Conservation (phyloP, 2,797 vertebrate species). For the Lepidocolaptes lacrymiger region DNA sequence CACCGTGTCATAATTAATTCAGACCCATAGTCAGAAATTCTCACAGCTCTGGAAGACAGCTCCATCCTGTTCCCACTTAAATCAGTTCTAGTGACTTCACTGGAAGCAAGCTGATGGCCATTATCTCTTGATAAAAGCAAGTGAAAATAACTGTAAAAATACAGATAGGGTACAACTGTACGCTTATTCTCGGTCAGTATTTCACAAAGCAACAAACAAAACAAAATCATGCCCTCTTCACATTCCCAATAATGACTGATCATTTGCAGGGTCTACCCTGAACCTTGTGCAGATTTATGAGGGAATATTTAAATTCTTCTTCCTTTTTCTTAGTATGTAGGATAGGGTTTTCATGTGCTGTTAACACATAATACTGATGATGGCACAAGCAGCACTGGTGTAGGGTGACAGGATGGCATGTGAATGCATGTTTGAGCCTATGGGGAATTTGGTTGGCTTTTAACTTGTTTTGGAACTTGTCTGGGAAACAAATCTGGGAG, state of each 20-base stretch:
- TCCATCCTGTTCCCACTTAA: slow-evolving; percentile 35
- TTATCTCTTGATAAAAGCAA: slow-evolving; percentile 16
- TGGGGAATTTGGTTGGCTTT: not conserved
- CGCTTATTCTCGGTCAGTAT: slow-evolving; percentile 4
- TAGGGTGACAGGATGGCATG: not conserved
- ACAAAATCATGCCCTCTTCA: not conserved
- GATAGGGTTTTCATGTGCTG: not conserved
- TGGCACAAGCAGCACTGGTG: not conserved
- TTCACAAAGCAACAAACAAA: slow-evolving; percentile 21
- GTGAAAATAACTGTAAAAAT: slow-evolving; percentile 29
- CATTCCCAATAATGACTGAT: not conserved
- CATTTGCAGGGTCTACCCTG: not conserved
- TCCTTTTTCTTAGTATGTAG: not conserved
- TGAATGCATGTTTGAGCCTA: not conserved
- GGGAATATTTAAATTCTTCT: not conserved
- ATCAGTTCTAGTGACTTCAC: slow-evolving; percentile 26
- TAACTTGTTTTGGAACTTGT: not conserved
- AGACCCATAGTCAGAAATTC: slow-evolving; percentile 46
- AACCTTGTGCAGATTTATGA: not conserved
- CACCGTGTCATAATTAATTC: slow-evolving; percentile 40
- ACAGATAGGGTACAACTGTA: not conserved
- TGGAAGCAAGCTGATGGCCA: slow-evolving; percentile 21
- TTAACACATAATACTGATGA: not conserved
- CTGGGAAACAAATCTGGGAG: slow-evolving; percentile 2
- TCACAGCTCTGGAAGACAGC: slow-evolving; percentile 47